Conservation (phyloP, 2,113 vertebrate genomes). For the Myotis davidii region DNA sequence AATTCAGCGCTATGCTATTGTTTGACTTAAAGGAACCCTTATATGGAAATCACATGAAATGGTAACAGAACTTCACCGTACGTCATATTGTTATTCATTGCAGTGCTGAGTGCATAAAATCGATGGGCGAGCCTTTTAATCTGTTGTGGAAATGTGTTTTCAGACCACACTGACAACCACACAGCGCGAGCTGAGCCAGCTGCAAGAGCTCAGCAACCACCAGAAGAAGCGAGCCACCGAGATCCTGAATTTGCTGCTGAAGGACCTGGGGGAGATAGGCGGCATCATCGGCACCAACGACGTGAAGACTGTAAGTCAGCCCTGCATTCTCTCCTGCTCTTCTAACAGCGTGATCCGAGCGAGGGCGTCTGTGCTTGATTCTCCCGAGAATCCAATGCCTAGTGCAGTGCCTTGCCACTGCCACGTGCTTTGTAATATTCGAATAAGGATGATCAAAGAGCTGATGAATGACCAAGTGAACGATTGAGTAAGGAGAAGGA, state of each 20-base stretch:
- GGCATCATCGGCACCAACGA: slow-evolving; percentile 92
- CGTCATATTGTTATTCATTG: background rate
- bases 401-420: background rate
- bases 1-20: background rate
- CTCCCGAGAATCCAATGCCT: background rate
- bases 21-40: background rate
- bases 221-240: slow-evolving; percentile 93
- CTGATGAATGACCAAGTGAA: background rate
- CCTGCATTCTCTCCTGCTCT: background rate
- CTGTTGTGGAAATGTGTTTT: slow-evolving; percentile 57
- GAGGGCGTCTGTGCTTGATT: background rate
- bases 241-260: slow-evolving; percentile 92
- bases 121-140: slow-evolving; percentile 9
- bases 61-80: background rate
- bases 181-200: slow-evolving; percentile 90
- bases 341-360: background rate
- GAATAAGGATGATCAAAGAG: background rate
- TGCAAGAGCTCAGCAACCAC: slow-evolving; percentile 93
- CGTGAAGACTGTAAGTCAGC: slow-evolving; percentile 87
- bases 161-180: slow-evolving; percentile 88
- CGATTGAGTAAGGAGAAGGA: background rate
- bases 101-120: background rate
- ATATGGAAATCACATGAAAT: background rate
- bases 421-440: background rate
- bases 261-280: slow-evolving; percentile 93